These are phyloP conservation scores for Phyllotis vaccarum DNA, from an alignment of 2,797 vertebrate genomes.

Conservation along the genomic window DNA sequence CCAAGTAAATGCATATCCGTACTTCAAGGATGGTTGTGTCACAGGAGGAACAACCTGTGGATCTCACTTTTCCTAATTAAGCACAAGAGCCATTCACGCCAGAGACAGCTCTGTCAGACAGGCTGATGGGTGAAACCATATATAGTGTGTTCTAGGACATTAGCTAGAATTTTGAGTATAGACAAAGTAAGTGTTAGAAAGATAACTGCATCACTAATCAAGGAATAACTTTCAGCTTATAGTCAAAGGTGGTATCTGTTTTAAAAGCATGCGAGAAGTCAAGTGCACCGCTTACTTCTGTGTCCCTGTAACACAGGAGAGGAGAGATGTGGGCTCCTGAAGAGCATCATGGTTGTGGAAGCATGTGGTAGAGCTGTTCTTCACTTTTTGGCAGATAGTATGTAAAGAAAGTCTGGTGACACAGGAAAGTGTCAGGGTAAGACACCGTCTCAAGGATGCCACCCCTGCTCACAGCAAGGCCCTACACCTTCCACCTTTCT, in stretches of 20 bases:
- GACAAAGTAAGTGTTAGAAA: not conserved
- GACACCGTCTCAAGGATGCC: not conserved
- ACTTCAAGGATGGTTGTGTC: not conserved
- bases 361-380: not conserved
- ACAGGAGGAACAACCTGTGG: not conserved
- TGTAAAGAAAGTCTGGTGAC: not conserved
- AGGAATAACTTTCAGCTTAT: not conserved
- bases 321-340: not conserved
- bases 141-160: not conserved
- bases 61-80: not conserved
- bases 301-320: not conserved
- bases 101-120: not conserved
- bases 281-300: not conserved
- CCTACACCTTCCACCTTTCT: not conserved
- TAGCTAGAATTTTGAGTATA: not conserved
- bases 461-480: too few species aligned
- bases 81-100: not conserved
- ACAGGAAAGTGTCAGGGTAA: not conserved
- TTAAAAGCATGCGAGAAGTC: not conserved
- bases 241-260: not conserved
- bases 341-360: not conserved
- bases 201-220: not conserved
- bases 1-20: too few species aligned
- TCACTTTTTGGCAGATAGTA: not conserved
- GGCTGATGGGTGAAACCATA: not conserved